Base-by-base conservation (phyloP, 1,140 invertebrate genomes). In the Globodera ellingtonae region DNA sequence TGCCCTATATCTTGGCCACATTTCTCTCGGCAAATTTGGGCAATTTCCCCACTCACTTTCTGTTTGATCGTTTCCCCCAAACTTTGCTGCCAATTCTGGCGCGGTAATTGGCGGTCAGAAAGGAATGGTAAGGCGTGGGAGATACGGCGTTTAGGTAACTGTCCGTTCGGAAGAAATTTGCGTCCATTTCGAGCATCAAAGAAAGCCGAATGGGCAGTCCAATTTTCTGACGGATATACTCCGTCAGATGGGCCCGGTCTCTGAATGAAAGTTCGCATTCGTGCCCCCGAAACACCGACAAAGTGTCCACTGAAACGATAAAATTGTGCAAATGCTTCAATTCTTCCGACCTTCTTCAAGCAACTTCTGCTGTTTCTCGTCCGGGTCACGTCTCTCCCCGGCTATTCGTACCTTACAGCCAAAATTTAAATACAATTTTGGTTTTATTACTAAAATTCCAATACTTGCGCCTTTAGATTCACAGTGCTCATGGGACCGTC, bases 111-210 rank as follows among this genome's bases (percentile, higher is more conserved):
- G 83, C 86, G 1, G 87, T 88, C 2, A 88, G 75, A 66, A 88
- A 88, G 9, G 88, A 89, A 21, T 86, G 80, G 52, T 82, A 75
- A 13, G 87, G 87, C 24, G 87, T 88, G n/a, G 87, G 87, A 18
- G 84, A 88, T 6, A 89, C 81, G 13, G 81, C 81, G 74, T 88
- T 88, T 67, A 88, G 59, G 71, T 88, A 88, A 69, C 84, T 82
- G 70, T 84, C 83, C 4, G 86, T 84, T 18, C 82, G 79, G 74
- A 88, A 88, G 8, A 87, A 74, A 18, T 75, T 24, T 10, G 84
- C 80, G 69, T 86, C 84, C 80, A 88, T 85, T 66, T 88, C 84
- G 6, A 88, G 78, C 5, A 81, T 59, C 47, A 88, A 75, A 13
- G 82, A 84, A 66, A 88, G 81, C 24, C 82, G 76, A 10, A 88